phyloP scores from a whole-genome alignment of 2,797 vertebrate species.

The Euphonia xanthogaster region DNA sequence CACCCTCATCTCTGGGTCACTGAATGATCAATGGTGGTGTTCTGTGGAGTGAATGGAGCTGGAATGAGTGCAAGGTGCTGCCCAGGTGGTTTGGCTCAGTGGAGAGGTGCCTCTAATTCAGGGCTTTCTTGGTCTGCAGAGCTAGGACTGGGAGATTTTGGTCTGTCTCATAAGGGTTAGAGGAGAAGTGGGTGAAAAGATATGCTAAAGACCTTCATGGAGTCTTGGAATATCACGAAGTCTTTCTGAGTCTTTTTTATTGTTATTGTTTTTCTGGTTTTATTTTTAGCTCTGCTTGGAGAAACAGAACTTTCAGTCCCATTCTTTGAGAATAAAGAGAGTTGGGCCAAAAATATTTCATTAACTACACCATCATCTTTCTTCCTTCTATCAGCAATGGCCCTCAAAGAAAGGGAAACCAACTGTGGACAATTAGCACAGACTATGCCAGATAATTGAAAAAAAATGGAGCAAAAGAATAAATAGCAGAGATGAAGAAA shows the following conservation, averaged over 20 bases:
- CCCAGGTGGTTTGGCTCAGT: neutral
- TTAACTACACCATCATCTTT: neutral
- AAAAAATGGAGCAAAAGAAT: neutral
- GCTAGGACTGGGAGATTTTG: neutral
- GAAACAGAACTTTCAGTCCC: neutral
- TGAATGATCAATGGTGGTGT: neutral
- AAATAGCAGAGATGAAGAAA: neutral
- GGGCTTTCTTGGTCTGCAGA: neutral
- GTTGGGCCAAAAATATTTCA: neutral
- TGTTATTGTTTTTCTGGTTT: neutral
- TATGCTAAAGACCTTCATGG: neutral
- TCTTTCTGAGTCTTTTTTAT: neutral
- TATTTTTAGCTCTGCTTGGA: slow-evolving; percentile 13
- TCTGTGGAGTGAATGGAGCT: neutral
- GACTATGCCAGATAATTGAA: neutral
- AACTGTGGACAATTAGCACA: slow-evolving; percentile 2
- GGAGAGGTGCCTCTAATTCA: neutral
- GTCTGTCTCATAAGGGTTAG: neutral
- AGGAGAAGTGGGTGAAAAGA: neutral
- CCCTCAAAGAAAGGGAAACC: neutral
- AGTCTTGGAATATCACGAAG: neutral
- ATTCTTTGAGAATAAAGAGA: slow-evolving; percentile 13
- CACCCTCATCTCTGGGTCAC: neutral
- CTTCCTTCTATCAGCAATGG: neutral
- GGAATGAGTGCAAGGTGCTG: neutral